Evolutionary conservation across 2,113 vertebrate genomes (phyloP).

Genomic region (Thryonomys swinderianus): DNA sequence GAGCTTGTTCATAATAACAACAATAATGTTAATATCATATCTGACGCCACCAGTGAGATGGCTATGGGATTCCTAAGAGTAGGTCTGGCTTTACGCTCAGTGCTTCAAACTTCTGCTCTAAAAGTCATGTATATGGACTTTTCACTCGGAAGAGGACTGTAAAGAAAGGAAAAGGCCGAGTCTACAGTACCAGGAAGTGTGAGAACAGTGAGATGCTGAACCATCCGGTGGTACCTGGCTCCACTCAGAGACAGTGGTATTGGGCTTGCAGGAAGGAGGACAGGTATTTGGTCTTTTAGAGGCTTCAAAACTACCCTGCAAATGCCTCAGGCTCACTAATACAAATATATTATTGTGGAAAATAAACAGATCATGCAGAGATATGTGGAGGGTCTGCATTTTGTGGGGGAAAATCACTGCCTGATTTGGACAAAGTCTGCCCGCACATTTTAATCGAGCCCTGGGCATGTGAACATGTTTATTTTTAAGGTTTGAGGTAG

Average conservation of each 20-base stretch:
- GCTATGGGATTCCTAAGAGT: background rate
- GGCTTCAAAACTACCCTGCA: background rate
- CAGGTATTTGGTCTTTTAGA: background rate
- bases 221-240: background rate
- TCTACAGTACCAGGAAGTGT: background rate
- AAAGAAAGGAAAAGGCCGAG: background rate
- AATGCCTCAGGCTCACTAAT: background rate
- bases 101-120: background rate
- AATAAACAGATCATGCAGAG: background rate
- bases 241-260: too few relatives aligned
- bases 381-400: background rate
- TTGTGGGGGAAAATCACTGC: background rate
- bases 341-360: background rate
- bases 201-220: background rate
- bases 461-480: background rate
- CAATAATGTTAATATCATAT: background rate
- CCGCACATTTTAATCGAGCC: background rate
- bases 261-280: background rate
- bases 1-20: background rate
- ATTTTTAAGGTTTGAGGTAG: conserved; percentile 38
- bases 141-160: background rate
- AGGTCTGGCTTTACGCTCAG: background rate
- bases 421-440: background rate
- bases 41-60: background rate
- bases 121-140: background rate